These are phyloP conservation scores for Ophioderma brevispina DNA, from an alignment of 35 echinoderm and acorn worm genomes.

Conservation along the genomic window DNA sequence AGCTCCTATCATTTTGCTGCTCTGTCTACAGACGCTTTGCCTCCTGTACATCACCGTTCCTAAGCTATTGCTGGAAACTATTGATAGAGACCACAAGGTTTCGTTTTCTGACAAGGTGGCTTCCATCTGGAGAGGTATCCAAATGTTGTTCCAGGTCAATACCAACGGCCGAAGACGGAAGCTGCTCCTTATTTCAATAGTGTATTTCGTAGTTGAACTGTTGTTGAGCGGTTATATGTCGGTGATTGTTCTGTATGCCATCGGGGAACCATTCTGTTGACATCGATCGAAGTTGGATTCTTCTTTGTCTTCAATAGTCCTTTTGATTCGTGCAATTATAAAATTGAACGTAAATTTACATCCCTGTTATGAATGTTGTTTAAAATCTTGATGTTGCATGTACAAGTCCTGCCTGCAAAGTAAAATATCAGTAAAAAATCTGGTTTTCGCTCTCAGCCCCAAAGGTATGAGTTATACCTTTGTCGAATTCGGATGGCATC, in stretches of 20 bases:
- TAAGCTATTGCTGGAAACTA: not conserved
- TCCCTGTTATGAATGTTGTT: no score
- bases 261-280: not conserved
- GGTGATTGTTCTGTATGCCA: not conserved
- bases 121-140: not conserved
- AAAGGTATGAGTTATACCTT: no score
- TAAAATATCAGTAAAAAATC: no score
- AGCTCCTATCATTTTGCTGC: not conserved
- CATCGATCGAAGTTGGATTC: not conserved
- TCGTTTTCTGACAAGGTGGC: not conserved
- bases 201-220: not conserved
- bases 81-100: not conserved
- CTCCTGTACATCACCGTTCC: not conserved
- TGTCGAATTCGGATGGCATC: no score
- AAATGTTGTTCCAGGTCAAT: not conserved
- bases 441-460: no score
- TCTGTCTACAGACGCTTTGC: not conserved
- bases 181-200: not conserved
- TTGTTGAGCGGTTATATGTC: not conserved
- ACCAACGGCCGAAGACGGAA: not conserved
- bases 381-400: no score
- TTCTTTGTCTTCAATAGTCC: not conserved
- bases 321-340: not conserved
- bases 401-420: no score
- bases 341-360: no score